These are phyloP conservation scores for Typhlichthys subterraneus DNA, from an alignment of 2,797 vertebrate species.

Conservation along the genomic window DNA sequence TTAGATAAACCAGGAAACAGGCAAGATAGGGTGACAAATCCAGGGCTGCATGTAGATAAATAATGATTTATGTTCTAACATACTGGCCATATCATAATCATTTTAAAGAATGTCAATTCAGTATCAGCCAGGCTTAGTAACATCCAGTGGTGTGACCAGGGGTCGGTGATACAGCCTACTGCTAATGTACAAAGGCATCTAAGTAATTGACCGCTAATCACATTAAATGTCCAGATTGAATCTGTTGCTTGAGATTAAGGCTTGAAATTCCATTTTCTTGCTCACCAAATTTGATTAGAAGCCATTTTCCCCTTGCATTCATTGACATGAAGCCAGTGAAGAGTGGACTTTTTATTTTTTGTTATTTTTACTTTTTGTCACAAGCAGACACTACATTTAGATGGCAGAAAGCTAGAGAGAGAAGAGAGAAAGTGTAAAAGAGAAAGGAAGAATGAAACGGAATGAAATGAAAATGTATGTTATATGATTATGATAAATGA, in stretches of 20 bases:
- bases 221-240: slow-evolving; percentile 22
- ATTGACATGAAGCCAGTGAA: slow-evolving; percentile 2
- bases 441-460: neutral
- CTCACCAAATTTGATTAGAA: slow-evolving; percentile 23
- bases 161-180: slow-evolving; percentile 1
- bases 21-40: too few relatives aligned
- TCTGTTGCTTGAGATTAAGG: slow-evolving; percentile 17
- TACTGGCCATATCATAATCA: neutral
- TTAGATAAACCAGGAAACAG: too few relatives aligned
- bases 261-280: slow-evolving; percentile 25
- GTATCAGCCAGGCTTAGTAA: neutral
- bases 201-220: slow-evolving; percentile 21
- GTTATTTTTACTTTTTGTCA: slow-evolving; percentile 1
- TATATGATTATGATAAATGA: too few relatives aligned
- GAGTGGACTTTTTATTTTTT: neutral
- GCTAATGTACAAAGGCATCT: slow-evolving; percentile 21
- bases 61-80: too few relatives aligned
- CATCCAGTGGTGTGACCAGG: neutral
- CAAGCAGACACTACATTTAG: neutral
- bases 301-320: slow-evolving; percentile 19
- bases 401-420: neutral
- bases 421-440: neutral
- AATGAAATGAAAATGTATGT: neutral
- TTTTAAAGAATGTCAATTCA: neutral
- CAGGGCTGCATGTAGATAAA: too few relatives aligned